Percentiles rank a stretch among this genome's conserved stretches.
Conservation (phyloP, 2,888 invertebrate genomes). For the Drosophila anomalata region DNA sequence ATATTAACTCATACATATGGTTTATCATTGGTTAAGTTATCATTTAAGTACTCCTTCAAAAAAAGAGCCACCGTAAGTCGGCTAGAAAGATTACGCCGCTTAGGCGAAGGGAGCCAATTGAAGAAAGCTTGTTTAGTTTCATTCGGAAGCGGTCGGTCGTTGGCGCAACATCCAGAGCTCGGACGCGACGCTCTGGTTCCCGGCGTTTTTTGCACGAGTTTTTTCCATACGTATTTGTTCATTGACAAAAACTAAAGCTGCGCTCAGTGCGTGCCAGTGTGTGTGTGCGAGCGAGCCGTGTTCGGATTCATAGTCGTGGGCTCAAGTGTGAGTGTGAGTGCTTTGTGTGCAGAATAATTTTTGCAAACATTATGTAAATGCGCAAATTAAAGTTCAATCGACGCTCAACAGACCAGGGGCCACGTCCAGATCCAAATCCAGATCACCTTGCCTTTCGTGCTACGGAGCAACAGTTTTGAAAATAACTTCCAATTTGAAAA, state of each 20-base stretch:
- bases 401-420: slow-evolving; percentile 24
- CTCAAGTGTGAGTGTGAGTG: slow-evolving; percentile 38
- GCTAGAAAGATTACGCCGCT: not conserved
- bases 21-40: not conserved
- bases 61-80: not conserved
- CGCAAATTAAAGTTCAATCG: slow-evolving; percentile 58
- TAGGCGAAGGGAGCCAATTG: slow-evolving; percentile 18
- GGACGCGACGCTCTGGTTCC: slow-evolving; percentile 26
- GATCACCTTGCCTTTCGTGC: slow-evolving; percentile 47
- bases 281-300: slow-evolving; percentile 43
- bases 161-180: slow-evolving; percentile 38
- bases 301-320: slow-evolving; percentile 34
- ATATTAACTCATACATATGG: no score
- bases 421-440: slow-evolving; percentile 26
- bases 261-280: slow-evolving; percentile 45
- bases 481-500: slow-evolving; percentile 6
- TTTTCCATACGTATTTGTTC: slow-evolving; percentile 78
- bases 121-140: slow-evolving; percentile 28
- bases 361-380: slow-evolving; percentile 63
- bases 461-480: slow-evolving; percentile 43
- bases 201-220: slow-evolving; percentile 75
- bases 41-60: not conserved
- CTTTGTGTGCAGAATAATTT: slow-evolving; percentile 67
- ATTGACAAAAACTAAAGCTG: slow-evolving; percentile 78
- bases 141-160: slow-evolving; percentile 61